Conservation (phyloP, 2,888 invertebrate species). For the Drosophila affinis region DNA sequence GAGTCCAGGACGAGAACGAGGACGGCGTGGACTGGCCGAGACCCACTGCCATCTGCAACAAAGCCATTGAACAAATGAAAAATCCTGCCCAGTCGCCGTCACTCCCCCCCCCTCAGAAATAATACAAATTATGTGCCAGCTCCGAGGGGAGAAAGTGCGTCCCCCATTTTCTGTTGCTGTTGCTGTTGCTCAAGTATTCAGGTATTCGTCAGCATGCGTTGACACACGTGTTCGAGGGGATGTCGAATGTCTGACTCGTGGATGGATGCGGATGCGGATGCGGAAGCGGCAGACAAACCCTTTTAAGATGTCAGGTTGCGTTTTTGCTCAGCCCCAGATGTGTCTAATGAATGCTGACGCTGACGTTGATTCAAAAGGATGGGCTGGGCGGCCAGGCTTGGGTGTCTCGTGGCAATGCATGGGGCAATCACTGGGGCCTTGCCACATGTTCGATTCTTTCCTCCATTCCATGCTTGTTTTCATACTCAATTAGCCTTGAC, state of each 20-base stretch:
- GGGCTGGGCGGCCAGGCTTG: background rate
- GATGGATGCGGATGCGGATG: background rate
- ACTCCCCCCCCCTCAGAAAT: constrained; percentile 53
- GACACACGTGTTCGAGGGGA: constrained; percentile 46
- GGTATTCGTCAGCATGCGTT: constrained; percentile 38
- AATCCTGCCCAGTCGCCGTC: constrained; percentile 46
- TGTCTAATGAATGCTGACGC: constrained; percentile 65
- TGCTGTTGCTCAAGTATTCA: constrained; percentile 29
- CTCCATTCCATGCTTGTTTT: constrained; percentile 53
- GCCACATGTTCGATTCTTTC: constrained; percentile 7
- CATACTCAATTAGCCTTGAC: constrained; percentile 77
- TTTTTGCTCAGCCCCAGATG: constrained; percentile 53
- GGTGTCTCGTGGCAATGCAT: constrained; percentile 15
- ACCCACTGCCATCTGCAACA: background rate
- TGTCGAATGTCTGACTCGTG: background rate
- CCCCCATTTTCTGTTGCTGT: background rate
- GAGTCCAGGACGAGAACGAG: constrained; percentile 25
- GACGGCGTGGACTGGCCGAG: background rate
- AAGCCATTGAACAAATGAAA: constrained; percentile 5
- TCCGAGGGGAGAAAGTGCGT: constrained; percentile 25
- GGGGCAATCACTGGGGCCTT: constrained; percentile 5
- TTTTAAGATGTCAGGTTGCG: constrained; percentile 75
- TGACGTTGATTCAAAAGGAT: constrained; percentile 55
- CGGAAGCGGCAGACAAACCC: constrained; percentile 55
- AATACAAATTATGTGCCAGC: constrained; percentile 66